These are phyloP conservation scores for Crepidodera aurea DNA, from an alignment of 2,888 invertebrate species.

Conservation along the genomic window DNA sequence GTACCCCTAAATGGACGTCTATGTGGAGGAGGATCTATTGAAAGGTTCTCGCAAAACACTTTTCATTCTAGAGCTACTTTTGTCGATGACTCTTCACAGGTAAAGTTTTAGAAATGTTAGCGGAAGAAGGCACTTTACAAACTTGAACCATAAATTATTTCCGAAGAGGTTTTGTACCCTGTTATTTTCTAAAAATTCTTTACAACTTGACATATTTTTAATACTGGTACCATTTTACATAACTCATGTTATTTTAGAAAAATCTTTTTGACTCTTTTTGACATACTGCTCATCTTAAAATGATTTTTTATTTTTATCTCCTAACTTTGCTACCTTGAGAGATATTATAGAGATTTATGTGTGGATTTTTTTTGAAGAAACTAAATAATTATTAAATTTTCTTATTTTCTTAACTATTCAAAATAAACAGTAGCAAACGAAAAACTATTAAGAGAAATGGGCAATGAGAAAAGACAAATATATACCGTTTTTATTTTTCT, in stretches of 20 bases:
- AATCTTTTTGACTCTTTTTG: not conserved
- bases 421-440: too few species aligned
- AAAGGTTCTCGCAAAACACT: slow-evolving; percentile 3
- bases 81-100: slow-evolving; percentile 27
- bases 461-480: too few species aligned
- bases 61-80: slow-evolving; percentile 15
- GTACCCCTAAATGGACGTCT: not conserved
- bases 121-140: slow-evolving; percentile 28
- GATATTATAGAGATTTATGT: too few species aligned
- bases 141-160: slow-evolving; percentile 25
- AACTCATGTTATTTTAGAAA: not conserved
- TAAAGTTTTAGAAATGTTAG: slow-evolving; percentile 21
- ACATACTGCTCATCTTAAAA: too few species aligned
- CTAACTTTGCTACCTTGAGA: too few species aligned
- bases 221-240: slow-evolving; percentile 1
- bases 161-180: slow-evolving; percentile 20
- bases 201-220: slow-evolving; percentile 7
- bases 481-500: too few species aligned
- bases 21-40: not conserved
- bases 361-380: too few species aligned
- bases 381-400: too few species aligned
- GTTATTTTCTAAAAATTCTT: slow-evolving; percentile 8
- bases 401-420: too few species aligned
- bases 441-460: too few species aligned
- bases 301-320: too few species aligned